These are phyloP conservation scores for Enteromius paludinosus DNA, from an alignment of 2,797 vertebrate species.

Conservation along the genomic window DNA sequence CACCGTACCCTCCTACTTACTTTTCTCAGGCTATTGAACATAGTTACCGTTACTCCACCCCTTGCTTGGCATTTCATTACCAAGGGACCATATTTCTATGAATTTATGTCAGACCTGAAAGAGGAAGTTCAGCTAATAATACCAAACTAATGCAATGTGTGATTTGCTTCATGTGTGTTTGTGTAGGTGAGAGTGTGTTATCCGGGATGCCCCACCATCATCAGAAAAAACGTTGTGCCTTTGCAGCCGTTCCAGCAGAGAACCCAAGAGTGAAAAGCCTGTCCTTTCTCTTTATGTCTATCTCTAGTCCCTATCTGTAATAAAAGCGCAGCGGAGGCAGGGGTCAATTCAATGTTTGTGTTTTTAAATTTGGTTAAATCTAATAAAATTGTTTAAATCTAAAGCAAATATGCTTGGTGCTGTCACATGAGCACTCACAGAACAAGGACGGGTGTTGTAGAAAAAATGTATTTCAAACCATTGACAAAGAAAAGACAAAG, in stretches of 20 bases:
- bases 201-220: slow-evolving; percentile 28
- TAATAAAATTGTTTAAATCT: slow-evolving; percentile 1
- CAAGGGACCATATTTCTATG: slow-evolving; percentile 73
- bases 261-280: slow-evolving; percentile 29
- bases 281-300: slow-evolving; percentile 12
- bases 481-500: slow-evolving; percentile 4
- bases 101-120: slow-evolving; percentile 72
- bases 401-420: slow-evolving; percentile 2
- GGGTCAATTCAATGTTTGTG: not conserved
- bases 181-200: slow-evolving; percentile 22
- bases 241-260: slow-evolving; percentile 10
- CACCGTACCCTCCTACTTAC: slow-evolving; percentile 58
- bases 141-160: slow-evolving; percentile 51
- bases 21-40: slow-evolving; percentile 64
- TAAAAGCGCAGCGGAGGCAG: not conserved
- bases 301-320: slow-evolving; percentile 14
- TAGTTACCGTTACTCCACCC: slow-evolving; percentile 57
- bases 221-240: not conserved
- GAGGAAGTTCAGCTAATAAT: slow-evolving; percentile 73
- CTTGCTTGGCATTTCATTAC: slow-evolving; percentile 65
- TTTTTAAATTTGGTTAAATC: slow-evolving; percentile 18
- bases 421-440: not conserved
- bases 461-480: not conserved
- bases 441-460: not conserved
- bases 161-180: slow-evolving; percentile 35